Evolutionary conservation across 1,140 invertebrate species (phyloP), one percentile per base, ranked within the genome.

Genomic region (Papilio aristodemus): DNA sequence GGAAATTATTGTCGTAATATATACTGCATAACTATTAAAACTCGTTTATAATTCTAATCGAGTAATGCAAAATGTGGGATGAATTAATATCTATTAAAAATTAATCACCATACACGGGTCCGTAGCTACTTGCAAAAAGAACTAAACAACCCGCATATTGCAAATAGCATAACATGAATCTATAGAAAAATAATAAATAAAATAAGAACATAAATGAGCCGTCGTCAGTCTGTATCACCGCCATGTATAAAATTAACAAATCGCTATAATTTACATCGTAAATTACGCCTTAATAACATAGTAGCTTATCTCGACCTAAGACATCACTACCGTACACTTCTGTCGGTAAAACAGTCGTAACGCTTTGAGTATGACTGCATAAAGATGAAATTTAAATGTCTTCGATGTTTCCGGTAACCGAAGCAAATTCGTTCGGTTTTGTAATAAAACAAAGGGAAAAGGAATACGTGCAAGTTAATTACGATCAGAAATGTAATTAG

Each of bases 401-500:
- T 37, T 46, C 11, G 14, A n/a, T 1, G 62, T 72, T 36, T 19
- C 32, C n/a, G 22, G 54, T 11, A 10, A 70, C 46, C 72, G 59
- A 70, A 17, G 25, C 57, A 75, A 67, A 13, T 77, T 79, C 39
- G 83, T 79, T 69, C 66, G 63, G 79, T 71, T 74, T 75, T 64
- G 76, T 82, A 83, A 86, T 87, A 86, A 88, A 86, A 89, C 86
- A 89, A 89, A 89, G 85, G 85, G 84, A 86, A 82, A 83, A n/a
- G n/a, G n/a, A 80, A 88, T 88, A 89, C 80, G 77, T 84, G 79
- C 78, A 77, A 83, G 85, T 85, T 89, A 89, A 89, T 89, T 87
- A 85, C 77, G 74, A 73, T 75, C 86, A 82, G 84, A 85, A 84
- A 86, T 82, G 84, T 87, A 89, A 89, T 87, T 89, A 89, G 86